Conservation (phyloP, 2,888 invertebrate genomes). For the Busseola fusca region DNA sequence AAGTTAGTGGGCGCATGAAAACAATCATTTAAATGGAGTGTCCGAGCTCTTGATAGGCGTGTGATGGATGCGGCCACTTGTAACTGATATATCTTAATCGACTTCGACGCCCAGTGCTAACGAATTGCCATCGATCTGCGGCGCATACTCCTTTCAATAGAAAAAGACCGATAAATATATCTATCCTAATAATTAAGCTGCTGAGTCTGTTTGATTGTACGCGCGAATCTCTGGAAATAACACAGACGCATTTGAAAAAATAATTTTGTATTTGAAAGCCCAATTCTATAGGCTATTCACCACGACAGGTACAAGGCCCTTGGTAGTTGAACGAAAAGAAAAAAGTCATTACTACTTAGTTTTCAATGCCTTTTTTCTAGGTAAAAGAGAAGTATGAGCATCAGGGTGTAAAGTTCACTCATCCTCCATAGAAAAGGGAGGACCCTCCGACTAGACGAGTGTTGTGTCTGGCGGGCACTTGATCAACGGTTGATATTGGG, state of each 20-base stretch:
- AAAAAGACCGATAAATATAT: slow-evolving; percentile 2
- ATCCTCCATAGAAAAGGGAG: no score
- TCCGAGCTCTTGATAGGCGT: slow-evolving; percentile 60
- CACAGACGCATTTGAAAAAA: neutral
- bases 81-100: slow-evolving; percentile 63
- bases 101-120: slow-evolving; percentile 63
- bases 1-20: slow-evolving; percentile 13
- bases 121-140: slow-evolving; percentile 53
- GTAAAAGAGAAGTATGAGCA: no score
- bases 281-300: neutral
- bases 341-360: no score
- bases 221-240: neutral
- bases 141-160: slow-evolving; percentile 23
- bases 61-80: slow-evolving; percentile 66
- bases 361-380: no score
- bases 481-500: no score
- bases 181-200: neutral
- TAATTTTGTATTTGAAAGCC: neutral
- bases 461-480: no score
- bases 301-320: neutral
- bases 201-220: neutral
- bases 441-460: no score
- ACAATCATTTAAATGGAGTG: slow-evolving; percentile 34
- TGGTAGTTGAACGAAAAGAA: neutral
- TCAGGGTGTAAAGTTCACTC: no score